Evolutionary conservation across 2,113 vertebrate species (phyloP).

Genomic region (Opisthocomus hoazin): DNA sequence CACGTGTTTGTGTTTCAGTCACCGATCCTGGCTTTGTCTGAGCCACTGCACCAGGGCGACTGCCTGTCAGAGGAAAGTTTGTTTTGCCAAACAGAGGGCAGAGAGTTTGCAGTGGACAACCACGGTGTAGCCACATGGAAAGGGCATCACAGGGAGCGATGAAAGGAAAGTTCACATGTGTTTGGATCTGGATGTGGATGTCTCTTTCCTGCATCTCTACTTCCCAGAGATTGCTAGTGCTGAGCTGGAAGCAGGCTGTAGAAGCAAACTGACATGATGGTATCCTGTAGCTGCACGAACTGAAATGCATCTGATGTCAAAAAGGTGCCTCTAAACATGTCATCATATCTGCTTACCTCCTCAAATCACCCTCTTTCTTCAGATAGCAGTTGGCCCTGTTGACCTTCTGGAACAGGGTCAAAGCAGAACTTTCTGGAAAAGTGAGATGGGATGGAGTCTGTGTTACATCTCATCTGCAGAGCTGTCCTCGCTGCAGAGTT

Average conservation of each 20-base stretch:
- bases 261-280: rapidly evolving
- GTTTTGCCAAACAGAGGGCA: not conserved
- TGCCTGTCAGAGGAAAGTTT: not conserved
- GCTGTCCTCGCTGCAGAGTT: not conserved
- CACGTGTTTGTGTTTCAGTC: not conserved
- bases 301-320: not conserved
- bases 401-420: not conserved
- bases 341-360: not conserved
- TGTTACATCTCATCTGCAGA: not conserved
- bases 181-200: not conserved
- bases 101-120: not conserved
- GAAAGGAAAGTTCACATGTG: not conserved
- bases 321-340: not conserved
- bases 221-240: not conserved
- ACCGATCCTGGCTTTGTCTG: not conserved
- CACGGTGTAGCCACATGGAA: not conserved
- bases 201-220: not conserved
- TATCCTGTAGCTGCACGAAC: not conserved
- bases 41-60: not conserved
- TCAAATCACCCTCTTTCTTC: not conserved
- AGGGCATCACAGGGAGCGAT: not conserved
- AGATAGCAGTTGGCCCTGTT: not conserved
- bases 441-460: not conserved
- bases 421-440: not conserved
- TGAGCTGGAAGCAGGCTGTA: not conserved